Evolutionary conservation across 2,113 vertebrate genomes (phyloP).

Genomic region (Ginglymostoma cirratum): DNA sequence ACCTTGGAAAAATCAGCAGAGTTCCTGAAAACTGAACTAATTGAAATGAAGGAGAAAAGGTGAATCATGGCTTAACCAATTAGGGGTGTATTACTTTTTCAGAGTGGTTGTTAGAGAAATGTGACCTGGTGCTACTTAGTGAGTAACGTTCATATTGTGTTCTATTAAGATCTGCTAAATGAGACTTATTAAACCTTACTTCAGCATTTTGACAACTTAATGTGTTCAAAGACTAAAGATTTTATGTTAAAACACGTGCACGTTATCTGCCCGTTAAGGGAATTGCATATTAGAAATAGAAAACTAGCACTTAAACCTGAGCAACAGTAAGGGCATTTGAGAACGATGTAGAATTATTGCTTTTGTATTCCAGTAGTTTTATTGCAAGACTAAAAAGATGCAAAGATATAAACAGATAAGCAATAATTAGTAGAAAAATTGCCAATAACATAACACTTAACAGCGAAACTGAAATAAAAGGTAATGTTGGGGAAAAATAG

Average conservation of each 20-base stretch:
- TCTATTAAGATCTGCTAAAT: neutral
- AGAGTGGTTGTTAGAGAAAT: neutral
- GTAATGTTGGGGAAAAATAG: neutral
- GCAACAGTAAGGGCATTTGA: neutral
- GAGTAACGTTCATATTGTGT: neutral
- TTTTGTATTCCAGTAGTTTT: neutral
- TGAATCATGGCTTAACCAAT: neutral
- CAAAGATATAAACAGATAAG: neutral
- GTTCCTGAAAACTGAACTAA: slow-evolving; percentile 6
- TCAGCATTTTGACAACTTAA: neutral
- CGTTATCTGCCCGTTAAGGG: neutral
- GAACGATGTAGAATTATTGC: neutral
- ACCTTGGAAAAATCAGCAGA: slow-evolving; percentile 50
- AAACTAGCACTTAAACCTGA: neutral
- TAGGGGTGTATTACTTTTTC: neutral
- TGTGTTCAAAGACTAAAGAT: neutral
- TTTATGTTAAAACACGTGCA: neutral
- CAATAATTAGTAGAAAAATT: neutral
- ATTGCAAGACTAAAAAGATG: neutral
- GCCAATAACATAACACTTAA: neutral
- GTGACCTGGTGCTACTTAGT: neutral
- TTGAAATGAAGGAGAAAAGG: slow-evolving; percentile 24
- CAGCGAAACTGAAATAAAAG: neutral
- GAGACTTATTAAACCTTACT: neutral
- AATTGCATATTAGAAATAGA: neutral